phyloP scores from a whole-genome alignment of 2,888 invertebrate genomes.

The Ecliptopera silaceata region DNA sequence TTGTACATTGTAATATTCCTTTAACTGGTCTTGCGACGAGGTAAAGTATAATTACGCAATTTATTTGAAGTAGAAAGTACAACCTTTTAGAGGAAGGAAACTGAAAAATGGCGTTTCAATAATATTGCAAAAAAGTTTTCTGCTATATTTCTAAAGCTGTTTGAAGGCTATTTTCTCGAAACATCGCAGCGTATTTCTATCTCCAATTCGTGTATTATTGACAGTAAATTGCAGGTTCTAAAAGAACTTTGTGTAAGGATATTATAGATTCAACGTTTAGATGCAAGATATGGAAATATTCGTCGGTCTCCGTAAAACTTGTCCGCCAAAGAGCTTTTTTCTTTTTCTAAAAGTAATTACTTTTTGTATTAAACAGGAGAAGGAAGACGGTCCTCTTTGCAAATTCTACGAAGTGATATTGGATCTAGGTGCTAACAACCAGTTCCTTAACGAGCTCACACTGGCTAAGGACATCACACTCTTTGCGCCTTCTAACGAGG shows the following conservation, averaged over 20 bases:
- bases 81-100: conserved; percentile 31
- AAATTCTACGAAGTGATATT: conserved; percentile 92
- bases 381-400: conserved; percentile 85
- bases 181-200: too few relatives aligned
- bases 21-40: conserved; percentile 38
- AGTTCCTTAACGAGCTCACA: conserved; percentile 87
- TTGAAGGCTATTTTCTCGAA: not conserved
- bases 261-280: not conserved
- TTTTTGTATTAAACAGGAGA: conserved; percentile 57
- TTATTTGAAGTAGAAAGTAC: conserved; percentile 33
- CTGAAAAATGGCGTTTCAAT: conserved; percentile 34
- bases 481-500: conserved; percentile 95
- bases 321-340: not conserved
- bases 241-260: too few relatives aligned
- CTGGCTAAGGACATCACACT: conserved; percentile 90
- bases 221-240: not conserved
- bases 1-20: conserved; percentile 29
- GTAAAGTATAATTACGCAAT: conserved; percentile 41
- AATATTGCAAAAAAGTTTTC: conserved; percentile 29
- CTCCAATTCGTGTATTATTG: too few relatives aligned
- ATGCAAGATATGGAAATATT: conserved; percentile 7
- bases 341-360: conserved; percentile 1
- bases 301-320: conserved; percentile 2
- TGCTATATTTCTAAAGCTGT: not conserved
- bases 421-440: conserved; percentile 87